Evolutionary conservation across 2,797 vertebrate species (phyloP), one percentile per base, ranked within the genome.

Genomic region (Carcharodon carcharias): DNA sequence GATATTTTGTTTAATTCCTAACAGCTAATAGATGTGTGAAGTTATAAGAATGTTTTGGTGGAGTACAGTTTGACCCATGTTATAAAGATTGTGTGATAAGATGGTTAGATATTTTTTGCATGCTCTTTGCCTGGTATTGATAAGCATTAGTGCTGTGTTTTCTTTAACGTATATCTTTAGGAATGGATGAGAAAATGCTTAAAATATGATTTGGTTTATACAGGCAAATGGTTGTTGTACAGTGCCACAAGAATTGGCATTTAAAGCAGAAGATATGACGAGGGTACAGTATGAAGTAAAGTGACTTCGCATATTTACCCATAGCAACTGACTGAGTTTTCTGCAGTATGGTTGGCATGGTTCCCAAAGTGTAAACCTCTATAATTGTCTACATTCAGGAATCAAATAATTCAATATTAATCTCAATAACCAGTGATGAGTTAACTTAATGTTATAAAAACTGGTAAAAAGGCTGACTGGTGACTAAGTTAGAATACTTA

Each of bases 161-260:
- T 56, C 67, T 82, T 35, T 63, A 40, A 0, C 11, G 87, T 63
- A 31, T 1, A 11, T 26, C 65, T 45, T 63, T 31, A 63, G 6
- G 56, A 80, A 80, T 82, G 73, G 73, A 45, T 96, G 96, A 88
- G 77, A 96, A 87, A 73, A 67, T 85, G n/a, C 40, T 96, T 50
- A 45, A 87, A 97, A 97, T 97, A 97, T 98, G 98, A 96, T 98
- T 97, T 97, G 97, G 97, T 96, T 97, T 95, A 69, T 50, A 98
- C 98, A 99, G 99, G 98, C 99, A 97, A 99, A 99, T 97, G 98
- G 98, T 97, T 98, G 98, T 98, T 97, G 96, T 98, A 97, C 97
- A 97, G 97, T 97, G 96, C 98, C 97, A 77, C 65, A 97, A 98
- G 97, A 97, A 97, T 97, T 97, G 97, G 96, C 96, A 98, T 97